A percentile compares a stretch with the other conserved stretches of the same genome.
Conservation (phyloP, 2,113 vertebrate genomes). For the Xiphophorus hellerii region DNA sequence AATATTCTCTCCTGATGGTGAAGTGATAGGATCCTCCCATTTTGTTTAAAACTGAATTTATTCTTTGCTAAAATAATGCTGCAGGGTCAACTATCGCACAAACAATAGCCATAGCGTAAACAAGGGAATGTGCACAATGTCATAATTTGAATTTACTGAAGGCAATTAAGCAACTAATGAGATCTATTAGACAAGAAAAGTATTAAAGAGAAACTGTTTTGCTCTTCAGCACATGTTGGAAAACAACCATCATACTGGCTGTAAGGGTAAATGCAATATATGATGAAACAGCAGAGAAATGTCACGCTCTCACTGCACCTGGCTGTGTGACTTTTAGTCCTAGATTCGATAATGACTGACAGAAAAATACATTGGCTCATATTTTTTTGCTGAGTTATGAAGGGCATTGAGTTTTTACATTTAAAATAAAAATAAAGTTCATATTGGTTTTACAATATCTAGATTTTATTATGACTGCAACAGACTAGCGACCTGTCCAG, state of each 20-base stretch:
- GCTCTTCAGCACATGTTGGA: neutral
- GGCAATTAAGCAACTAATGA: conserved; percentile 5
- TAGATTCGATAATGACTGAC: conserved; percentile 6
- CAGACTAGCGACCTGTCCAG: too few species aligned
- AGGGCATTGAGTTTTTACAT: neutral
- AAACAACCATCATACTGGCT: neutral
- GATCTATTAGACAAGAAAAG: neutral
- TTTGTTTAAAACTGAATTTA: conserved; percentile 1
- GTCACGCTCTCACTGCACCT: conserved; percentile 4
- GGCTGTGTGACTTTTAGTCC: conserved; percentile 2
- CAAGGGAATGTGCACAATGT: neutral
- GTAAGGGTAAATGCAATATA: conserved; percentile 27
- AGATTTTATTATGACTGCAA: too few species aligned
- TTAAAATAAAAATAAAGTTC: too few species aligned
- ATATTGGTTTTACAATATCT: too few species aligned
- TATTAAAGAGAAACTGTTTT: neutral
- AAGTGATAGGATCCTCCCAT: neutral
- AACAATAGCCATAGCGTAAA: neutral
- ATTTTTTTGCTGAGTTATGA: neutral
- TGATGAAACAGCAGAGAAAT: conserved; percentile 30
- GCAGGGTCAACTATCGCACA: neutral
- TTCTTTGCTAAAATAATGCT: neutral
- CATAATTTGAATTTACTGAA: conserved; percentile 9
- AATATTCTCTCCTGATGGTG: neutral
- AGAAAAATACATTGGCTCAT: neutral